phyloP scores from a whole-genome alignment of 2,797 vertebrate genomes.

The Gambelia wislizenii region DNA sequence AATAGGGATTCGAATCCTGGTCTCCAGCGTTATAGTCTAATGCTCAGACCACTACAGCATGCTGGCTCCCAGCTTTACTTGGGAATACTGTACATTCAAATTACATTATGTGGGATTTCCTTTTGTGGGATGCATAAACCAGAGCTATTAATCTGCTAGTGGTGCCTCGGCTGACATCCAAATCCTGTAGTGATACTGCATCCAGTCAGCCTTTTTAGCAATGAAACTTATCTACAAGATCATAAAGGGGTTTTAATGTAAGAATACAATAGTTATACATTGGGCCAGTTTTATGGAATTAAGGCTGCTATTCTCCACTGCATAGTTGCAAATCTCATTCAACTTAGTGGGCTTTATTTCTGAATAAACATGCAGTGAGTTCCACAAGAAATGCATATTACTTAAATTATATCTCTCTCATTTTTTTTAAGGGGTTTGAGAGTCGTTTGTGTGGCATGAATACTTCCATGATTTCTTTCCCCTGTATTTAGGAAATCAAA shows the following conservation, averaged over 20 bases:
- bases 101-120: neutral
- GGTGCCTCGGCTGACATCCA: neutral
- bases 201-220: neutral
- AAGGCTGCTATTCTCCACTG: neutral
- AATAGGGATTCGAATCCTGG: too few relatives aligned
- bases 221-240: neutral
- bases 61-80: neutral
- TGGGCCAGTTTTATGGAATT: neutral
- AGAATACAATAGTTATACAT: neutral
- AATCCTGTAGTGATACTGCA: neutral
- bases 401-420: too few relatives aligned
- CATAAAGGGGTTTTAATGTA: neutral
- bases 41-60: too few relatives aligned
- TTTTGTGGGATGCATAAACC: neutral
- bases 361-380: neutral
- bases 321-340: neutral
- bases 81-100: neutral
- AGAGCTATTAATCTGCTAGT: neutral
- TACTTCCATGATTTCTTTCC: neutral
- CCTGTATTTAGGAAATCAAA: neutral
- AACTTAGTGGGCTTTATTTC: neutral
- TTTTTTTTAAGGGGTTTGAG: neutral
- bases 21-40: too few relatives aligned
- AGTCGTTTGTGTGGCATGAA: neutral
- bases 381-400: neutral